A percentile compares a stretch with the other conserved stretches of the same genome.
Evolutionary conservation across 2,888 invertebrate species (phyloP).

Genomic region (Aelia acuminata): DNA sequence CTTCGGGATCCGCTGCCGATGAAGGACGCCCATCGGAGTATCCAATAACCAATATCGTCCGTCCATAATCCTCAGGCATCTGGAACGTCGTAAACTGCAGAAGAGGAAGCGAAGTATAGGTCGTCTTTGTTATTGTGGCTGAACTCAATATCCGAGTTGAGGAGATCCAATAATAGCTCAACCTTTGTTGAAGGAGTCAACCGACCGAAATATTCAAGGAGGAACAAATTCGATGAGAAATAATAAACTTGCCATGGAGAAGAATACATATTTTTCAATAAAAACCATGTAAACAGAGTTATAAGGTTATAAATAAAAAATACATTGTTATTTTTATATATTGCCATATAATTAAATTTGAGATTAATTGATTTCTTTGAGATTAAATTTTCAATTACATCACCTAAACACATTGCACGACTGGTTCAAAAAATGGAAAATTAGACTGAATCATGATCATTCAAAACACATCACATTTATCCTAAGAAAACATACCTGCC

Average conservation of each 20-base stretch:
- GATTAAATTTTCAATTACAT: too few species aligned
- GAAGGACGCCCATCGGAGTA: conserved; percentile 5
- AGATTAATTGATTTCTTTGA: too few species aligned
- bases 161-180: background rate
- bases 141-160: background rate
- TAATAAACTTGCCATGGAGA: background rate
- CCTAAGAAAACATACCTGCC: too few species aligned
- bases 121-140: conserved; percentile 27
- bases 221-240: background rate
- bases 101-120: conserved; percentile 19
- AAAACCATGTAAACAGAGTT: too few species aligned
- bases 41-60: conserved; percentile 26
- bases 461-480: too few species aligned
- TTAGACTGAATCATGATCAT: too few species aligned
- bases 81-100: conserved; percentile 30
- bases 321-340: too few species aligned
- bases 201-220: background rate
- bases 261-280: background rate
- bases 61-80: background rate
- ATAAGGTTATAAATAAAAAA: too few species aligned
- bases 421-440: too few species aligned
- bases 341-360: too few species aligned
- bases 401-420: too few species aligned
- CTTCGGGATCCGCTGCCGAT: conserved; percentile 5
- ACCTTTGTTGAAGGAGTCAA: background rate